A percentile compares a stretch with the other conserved stretches of the same genome.
Conservation (phyloP, 2,113 vertebrate species). For the Serranochromis macrocephalus region DNA sequence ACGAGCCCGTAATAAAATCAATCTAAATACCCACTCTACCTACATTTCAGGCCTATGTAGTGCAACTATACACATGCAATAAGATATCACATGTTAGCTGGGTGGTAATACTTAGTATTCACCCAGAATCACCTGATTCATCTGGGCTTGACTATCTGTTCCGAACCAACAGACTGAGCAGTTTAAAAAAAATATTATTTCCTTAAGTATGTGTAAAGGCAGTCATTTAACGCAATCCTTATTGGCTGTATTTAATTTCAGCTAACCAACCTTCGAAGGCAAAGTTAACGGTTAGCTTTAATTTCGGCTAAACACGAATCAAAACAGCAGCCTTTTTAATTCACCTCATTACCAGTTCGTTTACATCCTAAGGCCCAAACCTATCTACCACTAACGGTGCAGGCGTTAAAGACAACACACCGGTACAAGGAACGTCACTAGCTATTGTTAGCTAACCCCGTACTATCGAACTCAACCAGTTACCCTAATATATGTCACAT, state of each 20-base stretch:
- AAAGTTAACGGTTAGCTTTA: not conserved
- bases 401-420: not conserved
- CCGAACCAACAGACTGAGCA: not conserved
- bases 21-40: not conserved
- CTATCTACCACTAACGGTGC: not conserved
- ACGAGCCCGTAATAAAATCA: not conserved
- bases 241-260: not conserved
- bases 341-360: not conserved
- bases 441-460: constrained; percentile 11
- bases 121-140: not conserved
- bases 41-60: not conserved
- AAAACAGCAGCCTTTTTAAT: not conserved
- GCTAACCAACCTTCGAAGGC: not conserved
- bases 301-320: not conserved
- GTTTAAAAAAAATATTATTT: not conserved
- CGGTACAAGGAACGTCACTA: not conserved
- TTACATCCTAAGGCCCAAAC: constrained; percentile 1
- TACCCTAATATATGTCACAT: not conserved
- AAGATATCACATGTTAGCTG: not conserved
- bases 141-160: not conserved
- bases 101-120: not conserved
- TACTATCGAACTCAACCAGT: not conserved
- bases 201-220: not conserved
- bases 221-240: not conserved
- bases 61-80: not conserved